These are phyloP conservation scores for Enteromius treurensis DNA, from an alignment of 2,797 vertebrate genomes.

Conservation along the genomic window DNA sequence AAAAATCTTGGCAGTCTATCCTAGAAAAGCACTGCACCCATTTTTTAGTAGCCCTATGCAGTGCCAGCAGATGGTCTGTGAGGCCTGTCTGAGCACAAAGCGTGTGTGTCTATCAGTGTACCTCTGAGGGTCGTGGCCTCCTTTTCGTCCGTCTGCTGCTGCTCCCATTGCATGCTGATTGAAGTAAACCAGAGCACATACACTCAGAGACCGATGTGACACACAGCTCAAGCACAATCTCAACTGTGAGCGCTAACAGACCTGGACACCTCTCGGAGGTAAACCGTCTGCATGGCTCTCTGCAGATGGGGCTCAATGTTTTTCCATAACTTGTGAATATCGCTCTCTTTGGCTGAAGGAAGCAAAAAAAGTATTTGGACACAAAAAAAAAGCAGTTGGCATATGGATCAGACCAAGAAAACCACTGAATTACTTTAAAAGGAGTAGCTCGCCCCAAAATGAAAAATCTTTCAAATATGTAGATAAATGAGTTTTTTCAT, in stretches of 20 bases:
- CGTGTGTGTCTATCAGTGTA: conserved; percentile 63
- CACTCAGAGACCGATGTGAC: background rate
- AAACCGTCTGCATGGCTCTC: conserved; percentile 97
- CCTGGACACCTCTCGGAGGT: conserved; percentile 97
- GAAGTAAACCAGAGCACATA: background rate
- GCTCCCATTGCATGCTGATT: conserved; percentile 91
- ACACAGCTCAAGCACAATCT: background rate
- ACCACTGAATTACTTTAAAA: background rate
- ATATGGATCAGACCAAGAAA: background rate
- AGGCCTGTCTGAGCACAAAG: conserved; percentile 15
- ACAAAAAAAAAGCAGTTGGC: background rate
- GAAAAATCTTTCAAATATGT: background rate
- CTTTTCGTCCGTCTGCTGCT: conserved; percentile 81
- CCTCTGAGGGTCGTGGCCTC: conserved; percentile 86
- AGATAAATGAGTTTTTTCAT: background rate
- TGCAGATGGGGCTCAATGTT: conserved; percentile 98
- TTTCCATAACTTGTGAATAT: conserved; percentile 93
- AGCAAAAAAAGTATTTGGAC: conserved; percentile 19
- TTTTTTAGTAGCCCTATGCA: conserved; percentile 11
- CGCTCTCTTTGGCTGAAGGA: conserved; percentile 85
- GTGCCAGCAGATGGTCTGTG: conserved; percentile 41
- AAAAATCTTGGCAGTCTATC: conserved; percentile 17
- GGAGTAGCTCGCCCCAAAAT: background rate
- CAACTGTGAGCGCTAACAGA: conserved; percentile 60
- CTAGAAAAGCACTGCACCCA: conserved; percentile 1